A percentile compares a stretch with the other conserved stretches of the same genome.
These are phyloP conservation scores for Orthosia incerta DNA, from an alignment of 2,888 invertebrate genomes.

Conservation along the genomic window DNA sequence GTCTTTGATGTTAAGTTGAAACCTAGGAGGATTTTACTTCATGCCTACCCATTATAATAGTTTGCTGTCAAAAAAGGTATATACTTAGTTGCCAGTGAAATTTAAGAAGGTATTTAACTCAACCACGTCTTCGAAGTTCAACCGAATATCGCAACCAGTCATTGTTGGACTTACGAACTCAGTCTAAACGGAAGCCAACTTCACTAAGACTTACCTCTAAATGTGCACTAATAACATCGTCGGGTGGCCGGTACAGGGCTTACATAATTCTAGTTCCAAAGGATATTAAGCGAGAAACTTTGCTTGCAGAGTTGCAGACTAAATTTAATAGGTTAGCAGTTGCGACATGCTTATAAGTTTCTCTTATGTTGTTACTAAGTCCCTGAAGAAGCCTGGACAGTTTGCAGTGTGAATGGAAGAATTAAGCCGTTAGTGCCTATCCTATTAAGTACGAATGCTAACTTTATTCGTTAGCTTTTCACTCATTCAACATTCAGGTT, in stretches of 20 bases:
- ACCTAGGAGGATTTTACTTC: not conserved
- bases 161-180: not conserved
- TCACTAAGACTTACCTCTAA: not conserved
- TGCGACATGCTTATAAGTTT: not conserved
- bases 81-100: not conserved
- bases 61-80: not conserved
- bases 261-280: constrained; percentile 9
- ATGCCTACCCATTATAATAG: not conserved
- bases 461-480: not conserved
- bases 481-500: too few species aligned
- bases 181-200: not conserved
- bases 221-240: not conserved
- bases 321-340: constrained; percentile 33
- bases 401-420: not conserved
- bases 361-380: constrained; percentile 13
- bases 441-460: not conserved
- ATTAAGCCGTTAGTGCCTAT: not conserved
- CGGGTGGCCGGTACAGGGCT: not conserved
- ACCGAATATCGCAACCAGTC: not conserved
- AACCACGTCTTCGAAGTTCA: not conserved
- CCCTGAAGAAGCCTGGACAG: not conserved
- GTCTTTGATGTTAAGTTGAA: not conserved
- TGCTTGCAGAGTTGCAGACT: constrained; percentile 13
- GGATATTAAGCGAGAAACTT: constrained; percentile 24
- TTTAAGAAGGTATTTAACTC: not conserved